Base-by-base conservation (phyloP, 2,113 vertebrate genomes). In the Petaurus breviceps region DNA sequence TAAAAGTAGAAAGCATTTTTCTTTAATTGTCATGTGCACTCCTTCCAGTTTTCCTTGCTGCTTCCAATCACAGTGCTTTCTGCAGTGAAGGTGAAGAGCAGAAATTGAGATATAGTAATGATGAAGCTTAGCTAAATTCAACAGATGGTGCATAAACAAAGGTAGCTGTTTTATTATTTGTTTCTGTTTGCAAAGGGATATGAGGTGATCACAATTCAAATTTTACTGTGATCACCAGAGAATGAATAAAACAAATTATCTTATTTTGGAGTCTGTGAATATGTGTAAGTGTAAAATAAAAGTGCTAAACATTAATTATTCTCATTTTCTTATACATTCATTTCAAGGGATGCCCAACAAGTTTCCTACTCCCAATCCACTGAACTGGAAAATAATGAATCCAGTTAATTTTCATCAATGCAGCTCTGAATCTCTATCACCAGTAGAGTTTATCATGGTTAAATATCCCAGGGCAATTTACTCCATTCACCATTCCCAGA, bases 41-140 rank as follows among this genome's bases (percentile, higher is more conserved):
- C 52, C 53, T 77, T n/a, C 7, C 91, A 54, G 61, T 93, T 50
- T 84, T 91, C 68, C 47, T 50, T n/a, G 19, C 89, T 54, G 37
- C 49, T 94, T 93, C 47, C 92, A 93, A 90, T 28, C 26, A 94
- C 24, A 93, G 43, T 93, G 68, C 28, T 96, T 51, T 96, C 49
- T 95, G 50, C 52, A 95, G 16, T 94, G 92, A 51, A 46, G 37
- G 10, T 94, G 47, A 90, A 8, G 43, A 90, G 95, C 49, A 94
- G 54, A 53, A 12, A 10, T 52, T 84, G 91, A n/a, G 25, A 91
- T 43, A 84, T 23, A 7, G n/a, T 84, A n/a, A 43, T 3, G 89
- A 47, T 43, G 9, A 37, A 89, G 54, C 5, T 47, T 93, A 93
- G 90, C 37, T 92, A 51, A 97, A 92, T 47, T 47, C 68, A 96